Base-by-base conservation (phyloP, 2,797 vertebrate genomes). In the Sebastes nivosus region DNA sequence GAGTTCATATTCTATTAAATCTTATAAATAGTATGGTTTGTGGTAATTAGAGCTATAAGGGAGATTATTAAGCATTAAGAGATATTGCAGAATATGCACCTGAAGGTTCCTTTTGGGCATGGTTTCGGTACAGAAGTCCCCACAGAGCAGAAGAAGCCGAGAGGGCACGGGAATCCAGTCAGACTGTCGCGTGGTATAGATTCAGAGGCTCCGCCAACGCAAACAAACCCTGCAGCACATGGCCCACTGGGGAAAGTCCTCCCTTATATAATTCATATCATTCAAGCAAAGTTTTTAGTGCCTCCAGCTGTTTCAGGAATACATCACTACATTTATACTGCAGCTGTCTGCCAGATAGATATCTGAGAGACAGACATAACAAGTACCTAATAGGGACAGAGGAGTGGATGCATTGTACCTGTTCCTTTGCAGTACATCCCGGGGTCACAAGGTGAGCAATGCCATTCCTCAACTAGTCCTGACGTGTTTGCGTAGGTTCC, bases 31-130 rank as follows among this genome's bases (percentile, higher is more conserved):
- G 34, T 20, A 8, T 14, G 2, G 1, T 52, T 58, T 7, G 2
- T 60, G 4, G 2, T n/a, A 63, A 72, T 64, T 11, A 46, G 16
- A 54, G 3, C 67, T 14, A 57, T 36, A 32, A 34, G 16, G 36
- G 4, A 9, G 1, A 54, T 59, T 54, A 27, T 16, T 3, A 52
- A 32, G 22, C 32, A 59, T 7, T 20, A 6, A 22, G n/a, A 42
- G 4, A 57, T 30, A 57, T 8, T 58, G 34, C n/a, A 71, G 16
- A 1, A 73, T 24, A 20, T 66, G 2, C 61, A 96, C 96, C 96
- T 96, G 81, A 95, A 96, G 13, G 92, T 96, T 90, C 97, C 96
- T 6, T 93, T 96, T 2, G 94, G 94, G 72, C 96, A 97, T 11
- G 93, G 86, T 8, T 72, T 55, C 50, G 95, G 95, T 61, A 77